Evolutionary conservation across 2,797 vertebrate genomes (phyloP), one percentile per base, ranked within the genome.

Genomic region (Rhynchonycteris naso): DNA sequence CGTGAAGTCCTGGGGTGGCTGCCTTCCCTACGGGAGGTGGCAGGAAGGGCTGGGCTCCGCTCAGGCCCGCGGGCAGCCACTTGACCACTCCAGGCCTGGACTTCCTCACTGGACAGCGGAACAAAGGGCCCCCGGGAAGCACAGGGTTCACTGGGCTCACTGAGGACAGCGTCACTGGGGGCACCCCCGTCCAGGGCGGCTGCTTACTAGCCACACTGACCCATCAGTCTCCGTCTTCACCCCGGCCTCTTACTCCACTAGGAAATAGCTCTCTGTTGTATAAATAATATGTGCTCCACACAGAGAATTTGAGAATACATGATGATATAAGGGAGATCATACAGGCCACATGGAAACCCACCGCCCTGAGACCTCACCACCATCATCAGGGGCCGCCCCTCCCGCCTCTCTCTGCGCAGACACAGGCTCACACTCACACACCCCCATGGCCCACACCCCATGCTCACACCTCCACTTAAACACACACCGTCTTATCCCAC

Each of bases 301-400:
- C 47, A 21, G 19, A 59, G 50, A 26, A 15, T 10, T 0, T 14
- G 50, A 10, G 69, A 4, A 4, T 16, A 14, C n/a, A 0, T 5
- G 38, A 38, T 1, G 54, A 38, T 1, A 1, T 15, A 4, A 22
- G 54, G 13, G 30, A 35, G 33, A 2, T 15, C 5, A 59, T 2
- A 4, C 11, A 1, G 88, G 66, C 82, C 72, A 1, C 8, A 58
- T 26, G 58, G 50, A n/a, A 13, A 4, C 50, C 26, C 10, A 2
- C 26, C 3, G 0, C 38, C 59, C n/a, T 0, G 4, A 72, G 50
- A 14, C 50, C 52, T 16, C 4, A 0, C n/a, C 0, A 0, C 8
- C 0, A 4, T 1, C 54, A 4, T 47, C 61, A 0, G 4, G 24
- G 3, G 1, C 0, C 0, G 3, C 1, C 78, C 47, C 52, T 13